Evolutionary conservation across 30 jellyfish, hydroid and myxozoan species (phyloP).

Genomic region (Cassiopea xamachana): DNA sequence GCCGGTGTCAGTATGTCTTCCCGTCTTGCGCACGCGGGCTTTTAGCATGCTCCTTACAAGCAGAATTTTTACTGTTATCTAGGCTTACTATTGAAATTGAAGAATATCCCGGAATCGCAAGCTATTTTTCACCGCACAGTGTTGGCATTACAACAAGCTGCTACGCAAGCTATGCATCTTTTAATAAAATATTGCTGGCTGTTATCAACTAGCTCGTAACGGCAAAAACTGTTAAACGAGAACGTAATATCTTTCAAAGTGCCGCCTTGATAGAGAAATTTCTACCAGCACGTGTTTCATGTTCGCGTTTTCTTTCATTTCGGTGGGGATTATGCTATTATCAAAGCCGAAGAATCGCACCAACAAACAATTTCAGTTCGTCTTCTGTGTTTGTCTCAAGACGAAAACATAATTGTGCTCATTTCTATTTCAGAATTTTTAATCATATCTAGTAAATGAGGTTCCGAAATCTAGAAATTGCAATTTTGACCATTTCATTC

Average conservation of each 20-base stretch:
- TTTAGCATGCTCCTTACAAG: too few species aligned
- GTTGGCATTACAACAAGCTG: background rate
- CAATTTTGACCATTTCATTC: background rate
- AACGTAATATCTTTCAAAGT: constrained; percentile 10
- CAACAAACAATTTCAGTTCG: constrained; percentile 3
- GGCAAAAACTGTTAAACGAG: constrained; percentile 14
- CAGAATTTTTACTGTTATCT: too few species aligned
- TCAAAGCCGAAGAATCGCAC: constrained; percentile 17
- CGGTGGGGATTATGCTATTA: constrained; percentile 9
- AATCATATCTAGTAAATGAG: background rate
- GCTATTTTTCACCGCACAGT: too few species aligned
- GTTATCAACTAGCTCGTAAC: background rate
- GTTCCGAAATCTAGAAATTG: background rate
- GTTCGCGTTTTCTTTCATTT: constrained; percentile 29
- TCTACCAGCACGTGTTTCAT: constrained; percentile 13
- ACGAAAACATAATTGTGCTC: background rate
- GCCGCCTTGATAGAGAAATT: constrained; percentile 32
- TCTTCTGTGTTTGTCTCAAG: background rate
- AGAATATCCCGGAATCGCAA: too few species aligned
- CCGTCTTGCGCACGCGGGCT: too few species aligned
- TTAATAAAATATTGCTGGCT: background rate
- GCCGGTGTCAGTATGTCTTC: too few species aligned
- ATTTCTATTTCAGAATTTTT: background rate
- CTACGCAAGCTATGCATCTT: background rate
- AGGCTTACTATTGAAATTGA: too few species aligned